A percentile compares a stretch with the other conserved stretches of the same genome.
Evolutionary conservation across 1,140 invertebrate genomes (phyloP).

Genomic region (Penaeus chinensis): DNA sequence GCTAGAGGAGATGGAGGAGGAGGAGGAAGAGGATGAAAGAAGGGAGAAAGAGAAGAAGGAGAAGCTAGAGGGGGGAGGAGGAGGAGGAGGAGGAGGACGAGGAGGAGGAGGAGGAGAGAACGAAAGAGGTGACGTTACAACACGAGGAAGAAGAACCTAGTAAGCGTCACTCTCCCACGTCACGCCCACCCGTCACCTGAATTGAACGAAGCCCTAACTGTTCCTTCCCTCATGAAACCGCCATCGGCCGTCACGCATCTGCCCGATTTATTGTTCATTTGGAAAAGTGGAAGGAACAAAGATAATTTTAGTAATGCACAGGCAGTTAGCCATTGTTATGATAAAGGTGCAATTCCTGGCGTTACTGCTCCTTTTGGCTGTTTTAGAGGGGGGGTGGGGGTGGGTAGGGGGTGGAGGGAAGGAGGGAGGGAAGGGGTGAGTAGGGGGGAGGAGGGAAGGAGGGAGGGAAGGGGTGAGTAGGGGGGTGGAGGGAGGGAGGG

Average conservation of each 20-base stretch:
- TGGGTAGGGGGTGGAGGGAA: too few relatives aligned
- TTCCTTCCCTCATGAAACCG: slow-evolving; percentile 40
- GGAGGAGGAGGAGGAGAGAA: neutral
- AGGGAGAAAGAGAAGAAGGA: neutral
- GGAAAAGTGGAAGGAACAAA: slow-evolving; percentile 58
- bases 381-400: too few relatives aligned
- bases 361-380: neutral
- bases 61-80: neutral
- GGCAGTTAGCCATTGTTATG: slow-evolving; percentile 59
- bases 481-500: too few relatives aligned
- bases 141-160: slow-evolving; percentile 13
- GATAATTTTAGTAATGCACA: slow-evolving; percentile 59
- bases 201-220: neutral
- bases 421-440: too few relatives aligned
- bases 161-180: slow-evolving; percentile 28
- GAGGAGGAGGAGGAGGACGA: neutral
- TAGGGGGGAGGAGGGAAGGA: too few relatives aligned
- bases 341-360: slow-evolving; percentile 55
- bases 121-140: neutral
- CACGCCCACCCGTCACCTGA: slow-evolving; percentile 40
- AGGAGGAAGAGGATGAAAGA: neutral
- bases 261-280: slow-evolving; percentile 55
- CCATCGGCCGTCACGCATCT: slow-evolving; percentile 49
- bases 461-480: too few relatives aligned
- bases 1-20: neutral